Conservation (phyloP, 2,113 vertebrate species). For the Picathartes gymnocephalus region DNA sequence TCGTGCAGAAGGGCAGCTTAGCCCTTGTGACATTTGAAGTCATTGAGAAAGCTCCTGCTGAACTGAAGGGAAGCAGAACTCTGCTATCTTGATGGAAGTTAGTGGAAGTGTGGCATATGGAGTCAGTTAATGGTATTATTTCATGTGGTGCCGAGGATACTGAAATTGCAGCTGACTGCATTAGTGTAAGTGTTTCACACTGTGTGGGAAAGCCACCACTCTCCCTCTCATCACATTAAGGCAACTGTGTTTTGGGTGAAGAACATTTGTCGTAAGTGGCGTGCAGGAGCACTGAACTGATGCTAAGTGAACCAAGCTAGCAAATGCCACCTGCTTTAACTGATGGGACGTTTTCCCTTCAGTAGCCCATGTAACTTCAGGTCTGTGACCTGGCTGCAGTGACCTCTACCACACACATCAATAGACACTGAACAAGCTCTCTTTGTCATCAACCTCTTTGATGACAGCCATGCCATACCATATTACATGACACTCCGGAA, state of each 20-base stretch:
- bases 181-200: background rate
- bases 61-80: background rate
- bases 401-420: background rate
- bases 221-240: background rate
- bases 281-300: background rate
- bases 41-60: background rate
- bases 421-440: background rate
- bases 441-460: background rate
- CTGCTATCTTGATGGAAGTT: background rate
- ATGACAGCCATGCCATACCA: background rate
- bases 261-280: background rate
- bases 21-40: background rate
- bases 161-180: background rate
- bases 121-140: background rate
- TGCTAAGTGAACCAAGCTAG: background rate
- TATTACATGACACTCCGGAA: background rate
- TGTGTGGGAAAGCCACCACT: background rate
- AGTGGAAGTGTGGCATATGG: background rate
- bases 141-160: background rate
- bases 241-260: background rate
- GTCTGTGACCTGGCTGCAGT: background rate
- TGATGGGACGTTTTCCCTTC: background rate
- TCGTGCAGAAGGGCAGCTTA: background rate
- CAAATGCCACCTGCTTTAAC: background rate
- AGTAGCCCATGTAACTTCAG: rapidly evolving